Base-by-base conservation (phyloP, 2,797 vertebrate species). In the Eurystomus glaucurus region DNA sequence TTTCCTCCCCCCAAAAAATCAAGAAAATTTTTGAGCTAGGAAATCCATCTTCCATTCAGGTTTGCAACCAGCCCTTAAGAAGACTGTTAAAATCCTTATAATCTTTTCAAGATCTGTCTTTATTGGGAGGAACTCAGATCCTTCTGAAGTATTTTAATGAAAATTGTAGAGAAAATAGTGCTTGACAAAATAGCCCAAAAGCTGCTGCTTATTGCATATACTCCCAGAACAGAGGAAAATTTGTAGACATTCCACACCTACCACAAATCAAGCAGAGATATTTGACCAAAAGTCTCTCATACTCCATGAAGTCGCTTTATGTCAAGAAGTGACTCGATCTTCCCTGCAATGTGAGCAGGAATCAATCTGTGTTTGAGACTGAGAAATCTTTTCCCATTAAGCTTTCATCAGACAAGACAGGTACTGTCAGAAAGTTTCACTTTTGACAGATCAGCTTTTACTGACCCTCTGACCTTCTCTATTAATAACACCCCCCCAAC, bases 361-460 rank as follows among this genome's bases (percentile, higher is more conserved):
- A 85, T 85, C 51, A 79, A 39, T 43, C 29, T 20, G 14, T 31
- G 9, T 90, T 71, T 61, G 57, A 88, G 57, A 78, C 41, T n/a
- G 21, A 60, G 48, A 75, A 77, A 71, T 65, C 18, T 64, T 87
- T 90, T 80, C 29, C 45, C 35, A 57, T 85, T 85, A 90, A 62
- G 45, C 33, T 92, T 92, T 65, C 26, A 69, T 72, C 4, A 14
- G 76, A 90, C 22, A 51, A 50, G 45, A 68, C 10, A 78, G 18
- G 75, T 17, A 41, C 21, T 28, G 25, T 41, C 35, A 81, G 52
- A 93, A 93, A 90, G 31, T 76, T 88, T 78, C 23, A 72, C 16
- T 92, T 91, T 81, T 75, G 72, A 92, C 14, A 65, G 45, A 57
- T 81, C 79, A 90, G 65, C 50, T 84, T 78, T 90, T 57, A 69